Conservation (phyloP, 1,140 invertebrate genomes). For the Dendrolimus kikuchii region DNA sequence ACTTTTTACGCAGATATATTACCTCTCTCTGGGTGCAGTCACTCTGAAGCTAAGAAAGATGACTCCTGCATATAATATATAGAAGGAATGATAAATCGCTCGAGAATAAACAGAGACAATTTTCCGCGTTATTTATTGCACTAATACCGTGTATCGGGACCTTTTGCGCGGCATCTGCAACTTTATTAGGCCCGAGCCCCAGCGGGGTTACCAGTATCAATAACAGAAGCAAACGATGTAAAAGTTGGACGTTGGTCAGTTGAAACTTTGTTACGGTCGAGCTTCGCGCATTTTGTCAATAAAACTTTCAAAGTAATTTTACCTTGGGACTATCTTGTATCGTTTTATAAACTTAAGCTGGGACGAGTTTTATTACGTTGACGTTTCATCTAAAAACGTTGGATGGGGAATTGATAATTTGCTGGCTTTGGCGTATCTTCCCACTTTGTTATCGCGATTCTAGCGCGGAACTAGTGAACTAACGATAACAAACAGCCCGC, state of each 20-base stretch:
- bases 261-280: constrained; percentile 51
- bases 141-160: constrained; percentile 33
- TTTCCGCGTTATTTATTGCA: constrained; percentile 47
- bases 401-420: constrained; percentile 8
- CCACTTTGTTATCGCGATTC: constrained; percentile 2
- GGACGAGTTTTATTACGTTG: constrained; percentile 38
- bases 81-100: constrained; percentile 29
- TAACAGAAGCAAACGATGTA: constrained; percentile 39
- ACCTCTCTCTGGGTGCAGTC: constrained; percentile 13
- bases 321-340: constrained; percentile 46
- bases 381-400: constrained; percentile 30
- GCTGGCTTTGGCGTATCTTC: not conserved
- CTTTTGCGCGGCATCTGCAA: constrained; percentile 40
- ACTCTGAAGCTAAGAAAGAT: constrained; percentile 20
- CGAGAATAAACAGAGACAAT: constrained; percentile 39
- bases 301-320: constrained; percentile 60
- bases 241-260: constrained; percentile 50
- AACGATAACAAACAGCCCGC: constrained; percentile 54
- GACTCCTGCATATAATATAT: constrained; percentile 16
- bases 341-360: constrained; percentile 43
- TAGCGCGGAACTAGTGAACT: constrained; percentile 31
- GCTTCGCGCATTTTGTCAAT: constrained; percentile 48
- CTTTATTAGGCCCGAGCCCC: constrained; percentile 31
- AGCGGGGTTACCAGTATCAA: constrained; percentile 38
- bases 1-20: constrained; percentile 1